Evolutionary conservation across 2,113 vertebrate genomes (phyloP).

Genomic region (Hydrochoerus hydrochaeris): DNA sequence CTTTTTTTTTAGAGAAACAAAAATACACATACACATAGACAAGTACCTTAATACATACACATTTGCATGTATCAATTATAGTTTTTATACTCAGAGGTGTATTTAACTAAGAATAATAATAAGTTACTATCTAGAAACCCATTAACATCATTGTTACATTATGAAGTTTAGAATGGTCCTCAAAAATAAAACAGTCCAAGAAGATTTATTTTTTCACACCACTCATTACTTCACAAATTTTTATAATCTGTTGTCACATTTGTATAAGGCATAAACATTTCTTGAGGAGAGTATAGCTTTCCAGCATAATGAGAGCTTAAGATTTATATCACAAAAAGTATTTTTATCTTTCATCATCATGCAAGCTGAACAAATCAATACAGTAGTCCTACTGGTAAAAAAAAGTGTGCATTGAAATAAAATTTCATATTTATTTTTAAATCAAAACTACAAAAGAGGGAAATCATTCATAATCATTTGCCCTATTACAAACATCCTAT

Average conservation of each 20-base stretch:
- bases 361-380: constrained; percentile 69
- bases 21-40: constrained; percentile 14
- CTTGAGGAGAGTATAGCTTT: neutral
- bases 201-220: neutral
- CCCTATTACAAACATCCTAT: neutral
- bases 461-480: constrained; percentile 55
- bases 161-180: constrained; percentile 35
- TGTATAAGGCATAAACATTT: constrained; percentile 17
- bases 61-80: neutral
- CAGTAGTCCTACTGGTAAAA: constrained; percentile 66
- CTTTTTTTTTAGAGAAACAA: constrained; percentile 34
- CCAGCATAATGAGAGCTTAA: constrained; percentile 52
- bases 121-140: neutral
- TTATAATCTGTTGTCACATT: neutral
- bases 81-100: neutral
- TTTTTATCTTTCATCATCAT: constrained; percentile 67
- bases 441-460: constrained; percentile 32
- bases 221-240: constrained; percentile 28
- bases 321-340: neutral
- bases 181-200: constrained; percentile 24
- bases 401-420: constrained; percentile 58
- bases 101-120: constrained; percentile 59
- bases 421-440: constrained; percentile 62
- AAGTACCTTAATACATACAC: neutral
- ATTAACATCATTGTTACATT: neutral